Percentiles rank a stretch among this genome's conserved stretches.
Conservation (phyloP, 1,140 invertebrate genomes). For the Drosophila ogumai region DNA sequence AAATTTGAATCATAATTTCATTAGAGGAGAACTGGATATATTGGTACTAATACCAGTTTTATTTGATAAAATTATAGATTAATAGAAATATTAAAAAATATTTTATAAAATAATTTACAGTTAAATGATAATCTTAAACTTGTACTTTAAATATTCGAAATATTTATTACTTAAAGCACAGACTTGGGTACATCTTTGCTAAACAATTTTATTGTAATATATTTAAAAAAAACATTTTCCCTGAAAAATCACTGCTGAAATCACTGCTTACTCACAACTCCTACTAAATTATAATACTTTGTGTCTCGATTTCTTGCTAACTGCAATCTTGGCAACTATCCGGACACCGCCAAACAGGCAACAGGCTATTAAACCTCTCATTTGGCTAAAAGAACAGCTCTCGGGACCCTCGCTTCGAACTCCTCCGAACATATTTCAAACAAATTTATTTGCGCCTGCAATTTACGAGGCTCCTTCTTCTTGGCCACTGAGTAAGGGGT, state of each 20-base stretch:
- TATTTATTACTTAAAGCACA: not conserved
- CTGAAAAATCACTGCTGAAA: not conserved
- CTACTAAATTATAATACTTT: slow-evolving; percentile 17
- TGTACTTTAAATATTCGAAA: not conserved
- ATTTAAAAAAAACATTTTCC: not conserved
- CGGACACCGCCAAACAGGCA: slow-evolving; percentile 19
- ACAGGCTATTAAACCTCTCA: slow-evolving; percentile 56
- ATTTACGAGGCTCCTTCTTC: slow-evolving; percentile 63
- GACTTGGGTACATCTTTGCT: not conserved
- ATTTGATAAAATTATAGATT: not conserved
- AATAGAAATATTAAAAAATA: not conserved
- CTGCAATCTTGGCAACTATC: slow-evolving; percentile 31
- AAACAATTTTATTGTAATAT: not conserved
- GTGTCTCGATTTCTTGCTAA: slow-evolving; percentile 16
- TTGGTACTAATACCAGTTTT: not conserved
- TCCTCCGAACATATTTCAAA: slow-evolving; percentile 67
- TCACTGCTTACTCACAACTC: not conserved
- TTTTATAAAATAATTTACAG: not conserved
- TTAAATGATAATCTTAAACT: not conserved
- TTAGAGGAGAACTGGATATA: not conserved
- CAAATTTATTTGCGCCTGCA: slow-evolving; percentile 81
- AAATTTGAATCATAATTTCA: not conserved
- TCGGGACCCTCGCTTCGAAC: slow-evolving; percentile 17
- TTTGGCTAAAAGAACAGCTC: slow-evolving; percentile 42
- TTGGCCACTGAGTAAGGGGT: not conserved